Conservation (phyloP, 2,888 invertebrate species). For the Mythimna ferrago region DNA sequence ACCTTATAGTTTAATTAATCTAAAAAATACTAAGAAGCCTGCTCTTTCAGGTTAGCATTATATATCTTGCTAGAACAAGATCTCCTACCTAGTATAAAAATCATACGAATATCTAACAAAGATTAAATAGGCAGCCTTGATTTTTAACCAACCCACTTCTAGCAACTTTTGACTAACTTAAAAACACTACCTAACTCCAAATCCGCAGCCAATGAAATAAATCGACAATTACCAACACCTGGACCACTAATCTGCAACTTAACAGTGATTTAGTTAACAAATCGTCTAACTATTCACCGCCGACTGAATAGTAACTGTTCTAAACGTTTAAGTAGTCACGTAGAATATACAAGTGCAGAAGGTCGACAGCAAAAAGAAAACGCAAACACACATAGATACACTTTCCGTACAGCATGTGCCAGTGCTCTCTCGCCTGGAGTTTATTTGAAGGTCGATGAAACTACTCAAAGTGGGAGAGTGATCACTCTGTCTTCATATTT, state of each 20-base stretch:
- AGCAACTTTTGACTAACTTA: neutral
- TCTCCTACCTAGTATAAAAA: neutral
- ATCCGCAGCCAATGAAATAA: conserved; percentile 49
- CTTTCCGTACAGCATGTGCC: too few relatives aligned
- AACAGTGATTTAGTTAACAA: conserved; percentile 61
- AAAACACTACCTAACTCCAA: conserved; percentile 16
- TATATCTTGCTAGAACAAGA: neutral
- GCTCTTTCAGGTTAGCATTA: too few relatives aligned
- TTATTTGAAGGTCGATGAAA: too few relatives aligned
- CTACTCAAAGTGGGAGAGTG: too few relatives aligned
- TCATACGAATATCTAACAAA: neutral
- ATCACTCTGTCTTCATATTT: too few relatives aligned
- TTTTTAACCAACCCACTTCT: neutral
- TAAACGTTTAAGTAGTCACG: conserved; percentile 25
- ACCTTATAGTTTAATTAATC: too few relatives aligned
- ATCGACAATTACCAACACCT: conserved; percentile 59
- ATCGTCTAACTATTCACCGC: conserved; percentile 59
- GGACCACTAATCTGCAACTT: conserved; percentile 56
- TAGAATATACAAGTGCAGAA: neutral
- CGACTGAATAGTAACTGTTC: conserved; percentile 47
- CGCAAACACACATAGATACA: neutral
- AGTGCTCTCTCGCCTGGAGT: too few relatives aligned
- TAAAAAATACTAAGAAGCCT: too few relatives aligned
- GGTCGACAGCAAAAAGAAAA: neutral
- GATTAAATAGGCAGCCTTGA: neutral